phyloP scores from a whole-genome alignment of 2,113 vertebrate genomes.

The Chionis minor region DNA sequence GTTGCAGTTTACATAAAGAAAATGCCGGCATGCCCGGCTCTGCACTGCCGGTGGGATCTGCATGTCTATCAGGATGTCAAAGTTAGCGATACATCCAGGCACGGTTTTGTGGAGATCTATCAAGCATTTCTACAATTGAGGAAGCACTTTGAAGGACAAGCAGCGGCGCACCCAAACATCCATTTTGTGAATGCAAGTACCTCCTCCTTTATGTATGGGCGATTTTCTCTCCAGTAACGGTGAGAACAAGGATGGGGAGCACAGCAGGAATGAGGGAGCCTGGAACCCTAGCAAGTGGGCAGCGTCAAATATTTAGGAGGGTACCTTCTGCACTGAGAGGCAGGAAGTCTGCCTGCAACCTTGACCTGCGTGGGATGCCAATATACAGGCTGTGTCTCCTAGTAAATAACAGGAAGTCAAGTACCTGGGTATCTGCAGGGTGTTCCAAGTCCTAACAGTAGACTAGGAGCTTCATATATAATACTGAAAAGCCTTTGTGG shows the following conservation, averaged over 20 bases:
- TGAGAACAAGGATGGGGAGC: background rate
- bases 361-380: background rate
- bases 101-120: background rate
- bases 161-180: background rate
- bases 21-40: background rate
- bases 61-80: background rate
- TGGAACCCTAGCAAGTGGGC: background rate
- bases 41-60: background rate
- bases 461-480: background rate
- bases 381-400: background rate
- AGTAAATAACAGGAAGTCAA: background rate
- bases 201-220: background rate
- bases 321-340: background rate
- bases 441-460: background rate
- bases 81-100: background rate
- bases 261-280: background rate
- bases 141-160: background rate
- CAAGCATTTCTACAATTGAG: background rate
- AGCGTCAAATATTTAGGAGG: background rate
- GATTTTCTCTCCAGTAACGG: background rate
- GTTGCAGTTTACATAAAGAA: background rate
- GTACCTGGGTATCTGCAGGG: background rate
- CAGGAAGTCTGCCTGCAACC: background rate
- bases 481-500: background rate
- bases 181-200: background rate